Percentiles rank a stretch among this genome's conserved stretches.
Evolutionary conservation across 2,888 invertebrate genomes (phyloP).

Genomic region (Rotaria macrura): DNA sequence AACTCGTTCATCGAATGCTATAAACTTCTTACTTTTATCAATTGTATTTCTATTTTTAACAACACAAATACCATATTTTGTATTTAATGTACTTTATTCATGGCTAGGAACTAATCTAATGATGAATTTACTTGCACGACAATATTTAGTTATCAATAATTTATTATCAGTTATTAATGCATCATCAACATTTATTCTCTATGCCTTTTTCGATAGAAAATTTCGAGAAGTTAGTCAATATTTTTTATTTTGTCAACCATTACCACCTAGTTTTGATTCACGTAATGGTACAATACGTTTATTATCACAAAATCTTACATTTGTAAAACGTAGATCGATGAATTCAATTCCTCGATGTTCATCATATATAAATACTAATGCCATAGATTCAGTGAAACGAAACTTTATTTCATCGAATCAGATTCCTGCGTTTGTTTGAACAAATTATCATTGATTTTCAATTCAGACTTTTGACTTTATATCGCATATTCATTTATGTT

Average conservation of each 20-base stretch:
- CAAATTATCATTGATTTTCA: background rate
- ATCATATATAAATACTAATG: background rate
- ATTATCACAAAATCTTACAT: background rate
- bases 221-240: background rate
- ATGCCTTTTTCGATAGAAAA: background rate
- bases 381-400: background rate
- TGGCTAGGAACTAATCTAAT: background rate
- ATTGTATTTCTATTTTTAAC: background rate
- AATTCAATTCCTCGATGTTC: background rate
- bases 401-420: background rate
- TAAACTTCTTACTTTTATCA: background rate
- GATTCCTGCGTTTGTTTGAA: background rate
- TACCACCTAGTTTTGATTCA: background rate
- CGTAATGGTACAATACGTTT: background rate
- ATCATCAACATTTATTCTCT: conserved; percentile 7
- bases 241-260: background rate
- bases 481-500: too few relatives aligned
- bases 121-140: background rate
- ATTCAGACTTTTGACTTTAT: too few relatives aligned
- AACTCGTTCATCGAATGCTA: background rate
- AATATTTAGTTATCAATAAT: background rate
- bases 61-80: background rate
- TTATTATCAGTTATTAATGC: background rate
- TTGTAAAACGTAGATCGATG: background rate
- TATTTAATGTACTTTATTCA: background rate